Percentiles rank a stretch among this genome's conserved stretches.
Evolutionary conservation across 2,888 invertebrate genomes (phyloP).

Genomic region (Eledona agricola): DNA sequence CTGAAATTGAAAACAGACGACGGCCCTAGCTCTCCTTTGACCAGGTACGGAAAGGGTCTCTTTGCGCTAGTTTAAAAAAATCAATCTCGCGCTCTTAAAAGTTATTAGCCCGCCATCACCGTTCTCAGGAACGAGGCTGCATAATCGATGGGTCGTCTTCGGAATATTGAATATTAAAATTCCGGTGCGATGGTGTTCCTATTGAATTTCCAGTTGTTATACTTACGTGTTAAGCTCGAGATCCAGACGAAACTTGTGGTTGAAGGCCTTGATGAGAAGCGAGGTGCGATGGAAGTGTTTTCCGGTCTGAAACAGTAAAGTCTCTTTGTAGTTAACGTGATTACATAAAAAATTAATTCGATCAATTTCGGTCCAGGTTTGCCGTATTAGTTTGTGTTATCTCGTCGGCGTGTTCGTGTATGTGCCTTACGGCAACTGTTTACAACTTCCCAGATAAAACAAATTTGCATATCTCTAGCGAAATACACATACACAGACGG

Average conservation of each 20-base stretch:
- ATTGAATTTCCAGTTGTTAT: conserved; percentile 46
- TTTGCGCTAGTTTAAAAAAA: conserved; percentile 12
- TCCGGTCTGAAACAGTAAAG: conserved; percentile 78
- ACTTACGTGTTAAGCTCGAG: conserved; percentile 97
- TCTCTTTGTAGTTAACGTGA: neutral
- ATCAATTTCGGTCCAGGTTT: conserved; percentile 5
- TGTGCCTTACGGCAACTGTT: conserved; percentile 14
- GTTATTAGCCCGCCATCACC: conserved; percentile 24
- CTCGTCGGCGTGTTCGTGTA: conserved; percentile 1
- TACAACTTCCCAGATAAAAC: conserved; percentile 21
- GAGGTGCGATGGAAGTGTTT: conserved; percentile 95
- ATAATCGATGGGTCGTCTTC: conserved; percentile 18
- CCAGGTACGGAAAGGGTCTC: conserved; percentile 10
- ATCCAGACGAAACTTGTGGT: conserved; percentile 95
- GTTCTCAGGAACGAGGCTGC: conserved; percentile 10
- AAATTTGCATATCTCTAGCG: conserved; percentile 29
- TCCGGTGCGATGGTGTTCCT: conserved; percentile 1
- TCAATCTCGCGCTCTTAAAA: conserved; percentile 20
- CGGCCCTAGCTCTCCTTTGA: conserved; percentile 1
- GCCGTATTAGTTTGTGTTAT: neutral
- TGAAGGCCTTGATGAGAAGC: conserved; percentile 95
- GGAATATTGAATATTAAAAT: conserved; percentile 30
- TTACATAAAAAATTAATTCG: conserved; percentile 4
- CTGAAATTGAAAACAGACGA: conserved; percentile 37
- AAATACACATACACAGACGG: conserved; percentile 22